phyloP scores from a whole-genome alignment of 2,888 invertebrate species.

The Heterodera filipjevi region DNA sequence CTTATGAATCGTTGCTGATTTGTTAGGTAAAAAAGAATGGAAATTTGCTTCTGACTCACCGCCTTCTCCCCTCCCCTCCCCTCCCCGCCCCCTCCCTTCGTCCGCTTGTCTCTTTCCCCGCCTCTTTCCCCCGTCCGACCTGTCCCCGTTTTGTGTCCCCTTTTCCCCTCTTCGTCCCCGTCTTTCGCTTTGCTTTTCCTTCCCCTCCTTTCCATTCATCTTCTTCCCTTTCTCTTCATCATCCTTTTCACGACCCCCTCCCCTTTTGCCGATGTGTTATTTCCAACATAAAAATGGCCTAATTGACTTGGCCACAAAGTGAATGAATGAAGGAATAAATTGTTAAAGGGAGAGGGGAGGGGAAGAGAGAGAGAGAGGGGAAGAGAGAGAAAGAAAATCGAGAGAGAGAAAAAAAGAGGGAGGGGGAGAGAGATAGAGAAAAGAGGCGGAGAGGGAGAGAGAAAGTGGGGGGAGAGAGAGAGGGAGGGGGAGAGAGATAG shows the following conservation, averaged over 20 bases:
- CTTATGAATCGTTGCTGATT: conserved; percentile 4
- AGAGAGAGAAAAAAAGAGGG: too few relatives aligned
- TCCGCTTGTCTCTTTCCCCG: neutral
- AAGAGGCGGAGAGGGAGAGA: neutral
- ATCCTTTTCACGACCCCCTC: neutral
- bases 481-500: neutral
- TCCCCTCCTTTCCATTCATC: neutral
- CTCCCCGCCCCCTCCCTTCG: too few relatives aligned
- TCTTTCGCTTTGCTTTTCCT: neutral
- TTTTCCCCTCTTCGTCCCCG: neutral
- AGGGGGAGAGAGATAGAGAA: neutral
- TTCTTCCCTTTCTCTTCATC: neutral
- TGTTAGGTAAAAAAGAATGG: neutral
- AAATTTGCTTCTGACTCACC: neutral
- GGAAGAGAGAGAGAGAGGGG: too few relatives aligned
- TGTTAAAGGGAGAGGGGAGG: too few relatives aligned
- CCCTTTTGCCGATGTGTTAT: neutral
- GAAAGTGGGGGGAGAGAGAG: neutral
- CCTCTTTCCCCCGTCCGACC: neutral
- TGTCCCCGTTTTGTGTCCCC: neutral
- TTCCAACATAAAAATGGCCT: neutral
- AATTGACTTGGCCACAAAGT: conserved; percentile 1
- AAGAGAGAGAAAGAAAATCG: too few relatives aligned
- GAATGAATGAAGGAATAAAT: neutral
- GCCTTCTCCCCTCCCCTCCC: neutral